A percentile compares a stretch with the other conserved stretches of the same genome.
phyloP scores from a whole-genome alignment of 1,140 invertebrate genomes.

The Heterodera carotae region DNA sequence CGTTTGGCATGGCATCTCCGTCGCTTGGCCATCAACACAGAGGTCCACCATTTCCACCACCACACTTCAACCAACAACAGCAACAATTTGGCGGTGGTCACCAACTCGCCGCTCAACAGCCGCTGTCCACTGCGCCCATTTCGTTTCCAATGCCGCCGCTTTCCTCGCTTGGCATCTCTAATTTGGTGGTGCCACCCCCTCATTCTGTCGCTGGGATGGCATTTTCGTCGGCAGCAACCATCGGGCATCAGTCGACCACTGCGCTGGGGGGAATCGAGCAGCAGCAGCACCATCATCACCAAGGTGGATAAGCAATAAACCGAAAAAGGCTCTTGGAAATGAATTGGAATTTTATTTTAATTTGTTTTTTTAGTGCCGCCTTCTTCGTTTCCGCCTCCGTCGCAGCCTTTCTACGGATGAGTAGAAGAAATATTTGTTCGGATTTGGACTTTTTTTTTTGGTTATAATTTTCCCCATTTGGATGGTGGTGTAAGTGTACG shows the following conservation, averaged over 20 bases:
- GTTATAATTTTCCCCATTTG: background rate
- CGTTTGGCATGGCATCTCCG: background rate
- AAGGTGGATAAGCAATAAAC: background rate
- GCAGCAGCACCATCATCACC: slow-evolving; percentile 12
- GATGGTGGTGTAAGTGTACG: background rate
- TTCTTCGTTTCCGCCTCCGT: background rate
- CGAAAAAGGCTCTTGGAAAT: background rate
- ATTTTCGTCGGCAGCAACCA: background rate
- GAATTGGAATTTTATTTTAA: background rate
- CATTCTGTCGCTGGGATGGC: slow-evolving; percentile 18
- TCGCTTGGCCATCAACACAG: background rate
- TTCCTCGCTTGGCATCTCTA: slow-evolving; percentile 55
- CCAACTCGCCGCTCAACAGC: slow-evolving; percentile 2
- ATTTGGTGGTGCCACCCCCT: slow-evolving; percentile 55
- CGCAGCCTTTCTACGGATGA: slow-evolving; percentile 7
- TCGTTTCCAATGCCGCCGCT: slow-evolving; percentile 64
- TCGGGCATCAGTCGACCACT: background rate
- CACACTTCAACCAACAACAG: no score
- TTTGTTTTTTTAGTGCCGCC: slow-evolving; percentile 10
- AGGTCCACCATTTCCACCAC: background rate
- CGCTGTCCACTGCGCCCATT: slow-evolving; percentile 31
- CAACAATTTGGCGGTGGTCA: background rate
- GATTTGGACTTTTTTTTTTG: background rate
- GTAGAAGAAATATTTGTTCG: background rate
- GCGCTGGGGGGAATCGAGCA: background rate